Conservation (phyloP, 2,797 vertebrate species). For the Rhinophrynus dorsalis region DNA sequence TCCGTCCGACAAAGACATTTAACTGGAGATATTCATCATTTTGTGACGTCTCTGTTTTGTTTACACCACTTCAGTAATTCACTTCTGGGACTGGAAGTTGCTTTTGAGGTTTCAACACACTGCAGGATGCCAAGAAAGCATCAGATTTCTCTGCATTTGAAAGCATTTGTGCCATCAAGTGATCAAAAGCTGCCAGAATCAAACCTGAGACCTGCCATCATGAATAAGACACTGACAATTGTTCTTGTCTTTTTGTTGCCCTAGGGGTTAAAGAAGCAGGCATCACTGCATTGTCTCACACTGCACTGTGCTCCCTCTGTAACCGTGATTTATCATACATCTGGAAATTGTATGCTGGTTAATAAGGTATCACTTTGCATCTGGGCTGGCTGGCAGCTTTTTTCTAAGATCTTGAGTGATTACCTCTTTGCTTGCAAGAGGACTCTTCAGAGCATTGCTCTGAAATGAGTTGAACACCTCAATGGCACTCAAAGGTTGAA, state of each 20-base stretch:
- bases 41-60: constrained; percentile 63
- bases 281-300: constrained; percentile 51
- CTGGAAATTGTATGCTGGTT: neutral
- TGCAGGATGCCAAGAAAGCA: constrained; percentile 61
- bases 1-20: constrained; percentile 63
- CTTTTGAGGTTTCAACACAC: constrained; percentile 62
- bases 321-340: constrained; percentile 7
- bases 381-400: neutral
- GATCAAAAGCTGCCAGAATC: constrained; percentile 81
- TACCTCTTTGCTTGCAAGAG: too few species aligned
- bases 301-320: constrained; percentile 3
- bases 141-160: constrained; percentile 63
- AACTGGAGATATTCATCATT: constrained; percentile 63
- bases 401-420: too few species aligned
- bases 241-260: constrained; percentile 61
- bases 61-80: constrained; percentile 66
- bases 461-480: too few species aligned
- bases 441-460: too few species aligned
- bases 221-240: constrained; percentile 68
- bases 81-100: constrained; percentile 62
- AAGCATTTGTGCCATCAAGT: constrained; percentile 72
- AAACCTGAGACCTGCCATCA: constrained; percentile 78
- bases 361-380: neutral
- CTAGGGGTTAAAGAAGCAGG: constrained; percentile 53
- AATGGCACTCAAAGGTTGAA: too few species aligned